A percentile compares a stretch with the other conserved stretches of the same genome.
phyloP scores from a whole-genome alignment of 2,888 invertebrate species.

The Ernsta delagoae region DNA sequence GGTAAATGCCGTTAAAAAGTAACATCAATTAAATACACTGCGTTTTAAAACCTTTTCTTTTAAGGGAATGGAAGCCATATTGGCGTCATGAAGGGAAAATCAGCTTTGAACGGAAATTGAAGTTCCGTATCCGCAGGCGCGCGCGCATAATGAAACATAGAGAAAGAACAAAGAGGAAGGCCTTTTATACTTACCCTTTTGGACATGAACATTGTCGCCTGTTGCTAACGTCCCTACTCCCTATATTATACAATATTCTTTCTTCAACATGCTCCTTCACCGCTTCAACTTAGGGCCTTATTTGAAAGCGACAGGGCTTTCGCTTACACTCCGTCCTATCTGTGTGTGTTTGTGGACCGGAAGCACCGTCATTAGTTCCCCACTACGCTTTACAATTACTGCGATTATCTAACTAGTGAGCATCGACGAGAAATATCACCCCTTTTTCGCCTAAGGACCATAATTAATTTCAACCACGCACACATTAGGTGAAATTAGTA shows the following conservation, averaged over 20 bases:
- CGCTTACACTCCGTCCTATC: not conserved
- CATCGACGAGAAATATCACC: slow-evolving; percentile 1
- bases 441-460: slow-evolving; percentile 11
- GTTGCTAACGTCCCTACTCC: not conserved
- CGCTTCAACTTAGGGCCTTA: not conserved
- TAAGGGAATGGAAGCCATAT: slow-evolving; percentile 51
- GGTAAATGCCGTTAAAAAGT: not conserved
- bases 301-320: not conserved
- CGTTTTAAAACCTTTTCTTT: slow-evolving; percentile 1
- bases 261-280: too few relatives aligned
- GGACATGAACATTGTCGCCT: not conserved
- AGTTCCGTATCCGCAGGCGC: slow-evolving; percentile 68
- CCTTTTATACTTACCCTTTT: not conserved
- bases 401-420: slow-evolving; percentile 20
- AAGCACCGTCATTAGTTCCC: slow-evolving; percentile 58
- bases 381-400: slow-evolving; percentile 20
- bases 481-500: slow-evolving; percentile 9
- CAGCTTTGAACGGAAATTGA: slow-evolving; percentile 76
- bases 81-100: slow-evolving; percentile 68
- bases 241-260: too few relatives aligned
- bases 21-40: slow-evolving; percentile 1
- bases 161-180: not conserved
- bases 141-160: slow-evolving; percentile 64
- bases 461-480: slow-evolving; percentile 8
- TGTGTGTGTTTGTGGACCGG: not conserved